These are phyloP conservation scores for Neomicropteryx cornuta DNA, from an alignment of 1,140 invertebrate genomes.

Conservation along the genomic window DNA sequence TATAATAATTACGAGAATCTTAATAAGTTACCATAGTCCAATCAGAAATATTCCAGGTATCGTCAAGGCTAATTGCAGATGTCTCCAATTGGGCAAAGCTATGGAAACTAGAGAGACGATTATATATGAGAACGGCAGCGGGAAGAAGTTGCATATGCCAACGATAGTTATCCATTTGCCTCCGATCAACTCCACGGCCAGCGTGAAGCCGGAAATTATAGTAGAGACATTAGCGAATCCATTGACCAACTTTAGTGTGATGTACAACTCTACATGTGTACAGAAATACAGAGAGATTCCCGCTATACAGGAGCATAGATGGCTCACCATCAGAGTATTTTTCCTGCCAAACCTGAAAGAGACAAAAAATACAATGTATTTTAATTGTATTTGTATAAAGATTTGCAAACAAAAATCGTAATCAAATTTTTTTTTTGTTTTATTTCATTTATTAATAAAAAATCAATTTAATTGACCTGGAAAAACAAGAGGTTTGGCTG, in stretches of 20 bases:
- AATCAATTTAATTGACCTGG: too few relatives aligned
- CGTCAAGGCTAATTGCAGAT: constrained; percentile 53
- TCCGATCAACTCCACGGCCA: constrained; percentile 49
- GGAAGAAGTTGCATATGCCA: constrained; percentile 50
- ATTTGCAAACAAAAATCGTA: too few relatives aligned
- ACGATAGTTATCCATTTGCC: constrained; percentile 52
- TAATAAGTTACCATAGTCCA: constrained; percentile 39
- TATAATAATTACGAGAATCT: constrained; percentile 2
- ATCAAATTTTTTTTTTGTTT: too few relatives aligned
- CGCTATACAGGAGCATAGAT: constrained; percentile 46
- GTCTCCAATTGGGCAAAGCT: constrained; percentile 51
- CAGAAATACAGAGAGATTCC: constrained; percentile 41
- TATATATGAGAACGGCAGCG: constrained; percentile 53
- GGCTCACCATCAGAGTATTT: constrained; percentile 47
- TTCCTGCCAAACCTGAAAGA: constrained; percentile 61
- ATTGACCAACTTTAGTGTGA: constrained; percentile 39
- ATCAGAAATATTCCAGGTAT: constrained; percentile 47
- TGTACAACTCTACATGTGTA: constrained; percentile 45
- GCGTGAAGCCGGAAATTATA: constrained; percentile 49
- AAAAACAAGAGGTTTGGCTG: too few relatives aligned
- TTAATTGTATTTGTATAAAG: background rate
- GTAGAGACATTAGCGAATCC: constrained; percentile 50
- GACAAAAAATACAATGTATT: too few relatives aligned
- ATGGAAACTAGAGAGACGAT: constrained; percentile 52
- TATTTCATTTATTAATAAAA: too few relatives aligned